Percentiles rank a stretch among this genome's conserved stretches.
Conservation (phyloP, 1,140 invertebrate species). For the Phymorhynchus buccinoides region DNA sequence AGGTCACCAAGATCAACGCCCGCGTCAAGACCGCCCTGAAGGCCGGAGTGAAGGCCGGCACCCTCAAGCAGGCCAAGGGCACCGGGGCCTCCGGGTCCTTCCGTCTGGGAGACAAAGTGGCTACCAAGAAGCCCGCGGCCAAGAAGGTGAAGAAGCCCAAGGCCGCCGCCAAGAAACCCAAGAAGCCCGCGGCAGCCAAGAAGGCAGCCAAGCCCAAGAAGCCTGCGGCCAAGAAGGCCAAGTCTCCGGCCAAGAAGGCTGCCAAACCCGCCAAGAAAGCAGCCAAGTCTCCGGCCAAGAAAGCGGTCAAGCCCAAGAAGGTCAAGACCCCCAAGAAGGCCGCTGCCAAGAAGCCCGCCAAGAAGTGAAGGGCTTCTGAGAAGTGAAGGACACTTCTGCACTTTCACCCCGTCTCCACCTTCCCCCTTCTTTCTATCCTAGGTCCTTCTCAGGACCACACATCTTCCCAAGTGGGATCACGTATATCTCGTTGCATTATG, state of each 20-base stretch:
- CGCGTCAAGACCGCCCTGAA: constrained; percentile 54
- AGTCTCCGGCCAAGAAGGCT: constrained; percentile 32
- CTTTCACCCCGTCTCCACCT: background rate
- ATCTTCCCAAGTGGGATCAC: too few relatives aligned
- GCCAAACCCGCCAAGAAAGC: constrained; percentile 49
- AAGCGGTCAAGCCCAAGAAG: constrained; percentile 41
- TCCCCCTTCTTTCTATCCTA: background rate
- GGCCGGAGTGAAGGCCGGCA: constrained; percentile 52
- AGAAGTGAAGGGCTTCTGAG: background rate
- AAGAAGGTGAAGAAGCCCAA: constrained; percentile 48
- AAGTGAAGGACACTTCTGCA: background rate
- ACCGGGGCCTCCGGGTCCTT: constrained; percentile 37
- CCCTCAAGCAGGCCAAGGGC: constrained; percentile 59
- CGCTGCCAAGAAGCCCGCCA: constrained; percentile 17
- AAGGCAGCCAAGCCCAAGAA: constrained; percentile 39
- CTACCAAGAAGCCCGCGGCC: constrained; percentile 30
- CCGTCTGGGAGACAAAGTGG: constrained; percentile 47
- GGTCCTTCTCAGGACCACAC: too few relatives aligned
- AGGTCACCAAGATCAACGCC: constrained; percentile 47
- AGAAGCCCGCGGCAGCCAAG: constrained; percentile 37
- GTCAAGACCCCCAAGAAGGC: constrained; percentile 19
- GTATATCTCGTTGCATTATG: too few relatives aligned
- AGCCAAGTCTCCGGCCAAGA: constrained; percentile 42
- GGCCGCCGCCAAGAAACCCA: constrained; percentile 39
- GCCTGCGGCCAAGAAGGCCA: constrained; percentile 29